Percentiles rank a stretch among this genome's conserved stretches.
phyloP scores from a whole-genome alignment of 2,113 vertebrate species.

The Mustela nigripes region DNA sequence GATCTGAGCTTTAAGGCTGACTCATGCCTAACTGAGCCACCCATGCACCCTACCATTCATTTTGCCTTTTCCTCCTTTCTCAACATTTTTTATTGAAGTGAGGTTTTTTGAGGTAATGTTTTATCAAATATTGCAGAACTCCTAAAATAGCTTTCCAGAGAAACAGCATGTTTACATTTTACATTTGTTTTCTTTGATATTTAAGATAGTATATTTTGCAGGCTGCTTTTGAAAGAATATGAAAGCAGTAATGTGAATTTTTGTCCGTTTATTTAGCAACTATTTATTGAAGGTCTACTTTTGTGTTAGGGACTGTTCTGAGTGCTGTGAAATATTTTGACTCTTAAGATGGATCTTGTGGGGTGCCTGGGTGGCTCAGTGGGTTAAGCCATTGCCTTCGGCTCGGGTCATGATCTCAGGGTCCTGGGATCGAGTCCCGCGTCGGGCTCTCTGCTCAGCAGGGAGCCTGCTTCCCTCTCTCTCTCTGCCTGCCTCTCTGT shows the following conservation, averaged over 20 bases:
- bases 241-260: background rate
- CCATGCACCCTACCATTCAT: background rate
- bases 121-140: background rate
- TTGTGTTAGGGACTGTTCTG: background rate
- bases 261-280: background rate
- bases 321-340: background rate
- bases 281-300: background rate
- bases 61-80: background rate
- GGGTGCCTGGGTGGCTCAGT: too few species aligned
- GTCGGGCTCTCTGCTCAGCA: too few species aligned
- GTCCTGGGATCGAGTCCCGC: too few species aligned
- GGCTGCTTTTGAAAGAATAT: background rate
- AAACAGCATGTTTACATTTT: background rate
- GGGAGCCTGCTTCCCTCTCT: too few species aligned
- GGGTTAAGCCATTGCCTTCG: too few species aligned
- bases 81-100: conserved; percentile 26
- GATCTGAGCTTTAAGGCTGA: too few species aligned
- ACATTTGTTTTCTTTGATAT: conserved; percentile 7
- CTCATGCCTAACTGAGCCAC: too few species aligned
- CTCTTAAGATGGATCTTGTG: background rate
- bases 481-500: too few species aligned
- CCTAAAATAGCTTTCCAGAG: background rate
- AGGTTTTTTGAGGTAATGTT: conserved; percentile 22
- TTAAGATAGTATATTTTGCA: conserved; percentile 8
- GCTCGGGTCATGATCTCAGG: too few species aligned